Percentiles rank a stretch among this genome's conserved stretches.
phyloP scores from a whole-genome alignment of 2,888 invertebrate genomes.

The Agonopterix heracliana region DNA sequence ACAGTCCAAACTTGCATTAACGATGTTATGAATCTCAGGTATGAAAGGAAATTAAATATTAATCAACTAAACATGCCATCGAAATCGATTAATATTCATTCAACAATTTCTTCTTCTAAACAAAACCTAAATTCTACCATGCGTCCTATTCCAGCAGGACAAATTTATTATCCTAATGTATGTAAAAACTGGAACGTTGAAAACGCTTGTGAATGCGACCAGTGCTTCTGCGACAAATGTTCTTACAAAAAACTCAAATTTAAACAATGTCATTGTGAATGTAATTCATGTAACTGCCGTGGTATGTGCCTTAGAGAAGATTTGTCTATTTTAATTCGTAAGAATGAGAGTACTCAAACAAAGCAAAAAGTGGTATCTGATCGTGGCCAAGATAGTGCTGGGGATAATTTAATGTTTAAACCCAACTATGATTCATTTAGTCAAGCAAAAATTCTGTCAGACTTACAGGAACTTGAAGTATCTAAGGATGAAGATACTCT shows the following conservation, averaged over 20 bases:
- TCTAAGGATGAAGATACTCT: not conserved
- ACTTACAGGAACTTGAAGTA: not conserved
- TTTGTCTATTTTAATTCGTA: too few species aligned
- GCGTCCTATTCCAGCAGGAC: not conserved
- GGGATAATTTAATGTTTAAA: too few species aligned
- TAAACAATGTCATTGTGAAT: too few species aligned
- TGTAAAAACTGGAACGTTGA: not conserved
- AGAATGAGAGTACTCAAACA: too few species aligned
- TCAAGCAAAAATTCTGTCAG: not conserved
- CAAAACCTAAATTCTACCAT: too few species aligned
- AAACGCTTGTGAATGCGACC: slow-evolving; percentile 2
- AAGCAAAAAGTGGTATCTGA: too few species aligned
- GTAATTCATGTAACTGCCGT: too few species aligned
- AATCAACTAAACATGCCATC: not conserved
- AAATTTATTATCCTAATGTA: not conserved
- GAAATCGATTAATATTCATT: not conserved
- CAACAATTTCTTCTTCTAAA: too few species aligned
- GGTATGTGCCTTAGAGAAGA: too few species aligned
- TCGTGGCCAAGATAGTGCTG: too few species aligned
- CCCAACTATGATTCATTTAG: not conserved
- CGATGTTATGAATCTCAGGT: slow-evolving; percentile 15
- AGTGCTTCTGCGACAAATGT: slow-evolving; percentile 2
- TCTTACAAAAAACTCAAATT: not conserved
- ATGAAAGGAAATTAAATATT: slow-evolving; percentile 8
- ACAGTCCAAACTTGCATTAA: slow-evolving; percentile 17